These are phyloP conservation scores for Odontamblyopus rebecca DNA, from an alignment of 2,797 vertebrate genomes.

Conservation along the genomic window DNA sequence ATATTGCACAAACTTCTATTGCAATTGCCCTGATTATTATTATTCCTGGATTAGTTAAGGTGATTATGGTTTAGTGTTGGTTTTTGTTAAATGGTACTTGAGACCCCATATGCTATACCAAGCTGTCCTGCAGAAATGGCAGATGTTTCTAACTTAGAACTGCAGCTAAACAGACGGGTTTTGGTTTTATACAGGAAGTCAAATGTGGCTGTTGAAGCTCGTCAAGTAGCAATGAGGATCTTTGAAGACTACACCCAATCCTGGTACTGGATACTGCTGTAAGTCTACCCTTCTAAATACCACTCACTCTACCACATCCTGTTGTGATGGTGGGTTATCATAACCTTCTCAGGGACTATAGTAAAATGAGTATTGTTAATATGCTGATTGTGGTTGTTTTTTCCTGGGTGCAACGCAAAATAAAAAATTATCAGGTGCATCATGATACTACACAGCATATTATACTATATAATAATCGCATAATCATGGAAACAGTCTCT, in stretches of 20 bases:
- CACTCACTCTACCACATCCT: neutral
- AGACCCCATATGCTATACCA: neutral
- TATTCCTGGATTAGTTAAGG: too few relatives aligned
- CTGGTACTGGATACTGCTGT: slow-evolving; percentile 97
- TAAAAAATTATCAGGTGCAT: too few relatives aligned
- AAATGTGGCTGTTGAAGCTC: slow-evolving; percentile 84
- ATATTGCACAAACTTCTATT: too few relatives aligned
- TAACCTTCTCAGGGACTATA: neutral
- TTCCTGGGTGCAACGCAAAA: too few relatives aligned
- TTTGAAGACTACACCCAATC: slow-evolving; percentile 96
- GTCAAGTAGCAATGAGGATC: slow-evolving; percentile 93
- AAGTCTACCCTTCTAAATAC: slow-evolving; percentile 49
- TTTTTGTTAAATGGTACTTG: neutral
- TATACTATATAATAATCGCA: too few relatives aligned
- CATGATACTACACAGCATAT: too few relatives aligned
- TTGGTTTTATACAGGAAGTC: slow-evolving; percentile 78
- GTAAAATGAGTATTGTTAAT: neutral
- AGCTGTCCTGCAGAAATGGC: neutral
- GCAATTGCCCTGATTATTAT: too few relatives aligned
- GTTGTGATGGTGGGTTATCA: neutral
- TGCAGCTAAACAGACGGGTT: neutral
- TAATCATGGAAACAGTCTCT: neutral
- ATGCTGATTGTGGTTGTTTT: neutral
- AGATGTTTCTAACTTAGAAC: neutral
- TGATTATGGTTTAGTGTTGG: neutral